Conservation (phyloP, 2,113 vertebrate species). For the Delphinus delphis region DNA sequence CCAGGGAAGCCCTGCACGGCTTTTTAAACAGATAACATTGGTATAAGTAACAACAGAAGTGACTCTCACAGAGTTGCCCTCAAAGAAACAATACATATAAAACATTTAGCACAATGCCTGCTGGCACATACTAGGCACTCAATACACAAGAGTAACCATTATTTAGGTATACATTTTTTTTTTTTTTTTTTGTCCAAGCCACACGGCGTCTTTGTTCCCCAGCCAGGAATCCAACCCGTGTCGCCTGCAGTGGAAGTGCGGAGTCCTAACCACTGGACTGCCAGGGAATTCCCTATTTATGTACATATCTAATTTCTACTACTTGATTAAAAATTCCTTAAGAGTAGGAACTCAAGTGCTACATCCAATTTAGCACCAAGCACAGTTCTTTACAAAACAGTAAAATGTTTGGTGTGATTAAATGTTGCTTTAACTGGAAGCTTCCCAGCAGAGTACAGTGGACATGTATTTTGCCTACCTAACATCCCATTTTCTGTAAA, state of each 20-base stretch:
- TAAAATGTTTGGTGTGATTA: neutral
- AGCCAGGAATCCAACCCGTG: neutral
- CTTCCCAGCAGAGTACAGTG: neutral
- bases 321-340: neutral
- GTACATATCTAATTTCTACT: neutral
- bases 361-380: neutral
- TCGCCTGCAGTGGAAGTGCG: too few relatives aligned
- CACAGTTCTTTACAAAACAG: neutral
- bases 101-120: neutral
- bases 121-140: neutral
- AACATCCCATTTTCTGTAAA: constrained; percentile 6
- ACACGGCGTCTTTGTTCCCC: fast-evolving
- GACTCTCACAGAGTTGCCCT: neutral
- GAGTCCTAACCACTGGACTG: neutral
- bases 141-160: neutral
- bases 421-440: constrained; percentile 2
- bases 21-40: neutral
- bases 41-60: neutral
- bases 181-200: neutral
- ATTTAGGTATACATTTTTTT: neutral
- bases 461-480: neutral
- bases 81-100: neutral
- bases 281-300: neutral
- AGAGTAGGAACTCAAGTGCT: neutral
- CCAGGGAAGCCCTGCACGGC: too few relatives aligned